Percentiles rank a stretch among this genome's conserved stretches.
These are phyloP conservation scores for Ophion slaviceki DNA, from an alignment of 2,888 invertebrate species.

Conservation along the genomic window DNA sequence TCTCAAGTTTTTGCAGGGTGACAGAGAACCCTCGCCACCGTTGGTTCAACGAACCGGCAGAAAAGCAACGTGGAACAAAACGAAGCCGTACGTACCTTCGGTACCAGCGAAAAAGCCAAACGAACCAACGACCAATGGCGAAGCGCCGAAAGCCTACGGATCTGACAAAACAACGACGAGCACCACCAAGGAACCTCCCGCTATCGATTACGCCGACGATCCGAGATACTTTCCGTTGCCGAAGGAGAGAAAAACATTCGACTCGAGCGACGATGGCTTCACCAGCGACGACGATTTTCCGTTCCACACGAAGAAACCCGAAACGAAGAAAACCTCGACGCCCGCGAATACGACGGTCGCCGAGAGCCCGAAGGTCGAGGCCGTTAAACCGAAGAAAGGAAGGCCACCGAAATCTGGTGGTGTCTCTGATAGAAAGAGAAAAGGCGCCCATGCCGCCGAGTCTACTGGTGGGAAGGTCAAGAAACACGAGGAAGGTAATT, in stretches of 20 bases:
- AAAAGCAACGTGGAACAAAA: slow-evolving; percentile 88
- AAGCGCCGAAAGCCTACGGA: slow-evolving; percentile 65
- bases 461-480: slow-evolving; percentile 80
- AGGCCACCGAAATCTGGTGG: slow-evolving; percentile 84
- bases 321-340: slow-evolving; percentile 70
- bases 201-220: slow-evolving; percentile 86
- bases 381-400: slow-evolving; percentile 79
- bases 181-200: slow-evolving; percentile 83
- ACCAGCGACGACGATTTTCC: slow-evolving; percentile 85
- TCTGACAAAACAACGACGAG: slow-evolving; percentile 68
- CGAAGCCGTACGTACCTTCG: slow-evolving; percentile 78
- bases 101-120: slow-evolving; percentile 71
- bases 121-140: slow-evolving; percentile 72
- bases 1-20: slow-evolving; percentile 93
- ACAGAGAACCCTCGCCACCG: slow-evolving; percentile 92
- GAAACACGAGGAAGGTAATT: slow-evolving; percentile 78
- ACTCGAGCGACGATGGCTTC: slow-evolving; percentile 88
- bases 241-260: slow-evolving; percentile 89
- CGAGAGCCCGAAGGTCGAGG: slow-evolving; percentile 54
- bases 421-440: slow-evolving; percentile 81
- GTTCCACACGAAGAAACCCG: slow-evolving; percentile 77
- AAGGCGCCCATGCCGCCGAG: slow-evolving; percentile 81
- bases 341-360: slow-evolving; percentile 22
- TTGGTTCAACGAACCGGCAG: slow-evolving; percentile 88
- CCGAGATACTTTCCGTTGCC: slow-evolving; percentile 90